Percentiles rank a stretch among this genome's conserved stretches.
phyloP scores from a whole-genome alignment of 2,797 vertebrate genomes.

The Mormyrops boulengeri region DNA sequence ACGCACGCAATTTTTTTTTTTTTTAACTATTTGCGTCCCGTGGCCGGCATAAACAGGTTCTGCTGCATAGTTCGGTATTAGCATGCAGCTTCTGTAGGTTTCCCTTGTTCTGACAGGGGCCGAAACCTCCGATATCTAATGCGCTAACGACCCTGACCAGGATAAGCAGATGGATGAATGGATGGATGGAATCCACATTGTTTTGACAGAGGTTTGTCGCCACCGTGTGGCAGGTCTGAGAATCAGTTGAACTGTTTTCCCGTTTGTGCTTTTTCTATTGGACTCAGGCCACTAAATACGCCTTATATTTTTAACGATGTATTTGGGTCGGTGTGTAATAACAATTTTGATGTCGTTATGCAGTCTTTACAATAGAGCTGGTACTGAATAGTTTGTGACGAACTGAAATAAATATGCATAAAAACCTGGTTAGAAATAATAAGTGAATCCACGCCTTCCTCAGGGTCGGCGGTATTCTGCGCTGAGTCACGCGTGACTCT shows the following conservation, averaged over 20 bases:
- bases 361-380: not conserved
- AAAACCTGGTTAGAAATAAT: not conserved
- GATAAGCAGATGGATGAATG: not conserved
- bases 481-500: not conserved
- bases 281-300: not conserved
- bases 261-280: not conserved
- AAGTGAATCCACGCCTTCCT: not conserved
- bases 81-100: not conserved
- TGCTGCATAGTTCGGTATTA: not conserved
- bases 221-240: constrained; percentile 36
- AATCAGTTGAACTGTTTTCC: not conserved
- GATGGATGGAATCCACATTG: not conserved
- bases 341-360: not conserved
- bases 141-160: not conserved
- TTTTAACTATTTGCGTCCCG: not conserved
- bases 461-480: not conserved
- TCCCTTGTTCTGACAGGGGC: not conserved
- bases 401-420: not conserved
- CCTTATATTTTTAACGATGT: not conserved
- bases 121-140: not conserved
- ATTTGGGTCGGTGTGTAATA: not conserved
- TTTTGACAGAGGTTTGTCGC: constrained; percentile 35
- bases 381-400: not conserved
- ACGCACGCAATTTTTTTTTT: no score
- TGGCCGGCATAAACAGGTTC: not conserved